These are phyloP conservation scores for Sclerodermus sp. DNA, from an alignment of 2,888 invertebrate species.

Conservation along the genomic window DNA sequence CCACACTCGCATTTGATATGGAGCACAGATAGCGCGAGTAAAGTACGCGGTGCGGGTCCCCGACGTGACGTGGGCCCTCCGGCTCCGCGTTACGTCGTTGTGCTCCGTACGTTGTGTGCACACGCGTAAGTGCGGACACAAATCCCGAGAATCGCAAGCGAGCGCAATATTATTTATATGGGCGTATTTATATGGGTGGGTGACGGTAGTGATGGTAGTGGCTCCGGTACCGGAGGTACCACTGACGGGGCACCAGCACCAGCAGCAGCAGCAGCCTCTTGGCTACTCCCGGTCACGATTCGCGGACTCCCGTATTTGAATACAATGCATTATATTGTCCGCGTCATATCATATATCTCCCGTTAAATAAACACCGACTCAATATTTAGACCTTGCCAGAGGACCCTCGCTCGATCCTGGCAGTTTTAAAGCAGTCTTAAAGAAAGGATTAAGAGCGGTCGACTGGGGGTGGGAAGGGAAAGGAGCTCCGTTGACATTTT, in stretches of 20 bases:
- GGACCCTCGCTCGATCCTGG: slow-evolving; percentile 23
- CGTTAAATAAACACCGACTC: slow-evolving; percentile 57
- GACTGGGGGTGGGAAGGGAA: no score
- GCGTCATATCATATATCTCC: slow-evolving; percentile 58
- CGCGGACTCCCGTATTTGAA: slow-evolving; percentile 57
- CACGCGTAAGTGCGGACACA: slow-evolving; percentile 23
- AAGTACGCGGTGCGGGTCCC: background rate
- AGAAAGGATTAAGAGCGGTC: no score
- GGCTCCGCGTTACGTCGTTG: background rate
- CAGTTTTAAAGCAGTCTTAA: no score
- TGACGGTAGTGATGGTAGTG: slow-evolving; percentile 13
- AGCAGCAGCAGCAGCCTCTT: slow-evolving; percentile 13
- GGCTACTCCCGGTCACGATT: slow-evolving; percentile 55
- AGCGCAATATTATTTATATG: slow-evolving; percentile 49
- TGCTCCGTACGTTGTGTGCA: slow-evolving; percentile 3
- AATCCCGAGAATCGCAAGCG: slow-evolving; percentile 38
- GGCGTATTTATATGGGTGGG: slow-evolving; percentile 18
- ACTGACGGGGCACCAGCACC: slow-evolving; percentile 11
- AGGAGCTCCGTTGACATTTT: no score
- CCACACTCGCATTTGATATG: background rate
- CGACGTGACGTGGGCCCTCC: background rate
- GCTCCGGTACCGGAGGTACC: slow-evolving; percentile 1
- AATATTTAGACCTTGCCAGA: slow-evolving; percentile 54
- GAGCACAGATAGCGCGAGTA: background rate
- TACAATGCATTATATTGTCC: slow-evolving; percentile 59